phyloP scores from a whole-genome alignment of 2,797 vertebrate species.

The Pseudochirops corinnae region DNA sequence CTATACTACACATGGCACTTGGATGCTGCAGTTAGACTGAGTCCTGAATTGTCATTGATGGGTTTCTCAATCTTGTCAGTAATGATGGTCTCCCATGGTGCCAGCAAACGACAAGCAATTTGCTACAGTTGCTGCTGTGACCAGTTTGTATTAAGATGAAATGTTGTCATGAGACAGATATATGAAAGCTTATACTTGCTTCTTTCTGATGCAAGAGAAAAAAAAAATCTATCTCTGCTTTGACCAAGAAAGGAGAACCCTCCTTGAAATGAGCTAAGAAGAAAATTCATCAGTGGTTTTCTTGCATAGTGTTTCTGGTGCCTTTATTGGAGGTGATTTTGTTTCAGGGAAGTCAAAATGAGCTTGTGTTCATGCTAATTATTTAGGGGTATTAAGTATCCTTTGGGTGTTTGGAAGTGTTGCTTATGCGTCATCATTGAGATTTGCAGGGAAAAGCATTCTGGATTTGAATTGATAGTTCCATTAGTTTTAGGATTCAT shows the following conservation, averaged over 20 bases:
- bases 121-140: constrained; percentile 83
- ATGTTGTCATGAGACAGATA: constrained; percentile 82
- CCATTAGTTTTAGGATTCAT: constrained; percentile 5
- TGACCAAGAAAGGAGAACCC: constrained; percentile 63
- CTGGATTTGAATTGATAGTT: constrained; percentile 32
- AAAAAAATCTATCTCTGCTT: constrained; percentile 63
- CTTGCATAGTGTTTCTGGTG: not conserved
- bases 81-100: constrained; percentile 82
- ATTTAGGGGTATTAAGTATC: constrained; percentile 52
- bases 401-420: constrained; percentile 37
- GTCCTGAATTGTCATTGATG: constrained; percentile 80
- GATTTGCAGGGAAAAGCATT: constrained; percentile 42
- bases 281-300: constrained; percentile 48
- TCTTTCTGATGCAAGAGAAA: constrained; percentile 66
- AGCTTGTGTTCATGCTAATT: not conserved
- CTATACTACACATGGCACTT: constrained; percentile 27
- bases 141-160: constrained; percentile 84
- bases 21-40: constrained; percentile 74
- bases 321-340: constrained; percentile 56
- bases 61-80: constrained; percentile 84
- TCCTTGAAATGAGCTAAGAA: constrained; percentile 61
- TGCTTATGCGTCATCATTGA: constrained; percentile 35
- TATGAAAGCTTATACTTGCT: constrained; percentile 71
- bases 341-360: constrained; percentile 54
- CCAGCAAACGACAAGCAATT: constrained; percentile 83